Conservation (phyloP, 2,888 invertebrate genomes). For the Orchesellides sinensis region DNA sequence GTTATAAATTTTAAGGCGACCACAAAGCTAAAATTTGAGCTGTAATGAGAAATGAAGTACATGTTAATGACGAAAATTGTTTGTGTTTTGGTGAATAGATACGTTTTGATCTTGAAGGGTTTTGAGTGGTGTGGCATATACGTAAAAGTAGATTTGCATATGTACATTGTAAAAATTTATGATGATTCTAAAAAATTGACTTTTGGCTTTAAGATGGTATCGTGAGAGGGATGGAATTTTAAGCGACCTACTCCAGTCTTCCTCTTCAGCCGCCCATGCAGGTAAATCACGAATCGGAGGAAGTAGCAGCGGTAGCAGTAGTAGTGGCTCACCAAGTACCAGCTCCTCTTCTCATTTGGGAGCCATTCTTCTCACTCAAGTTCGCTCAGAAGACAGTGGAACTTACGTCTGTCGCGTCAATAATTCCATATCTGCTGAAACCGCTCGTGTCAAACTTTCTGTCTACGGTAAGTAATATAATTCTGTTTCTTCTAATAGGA, state of each 20-base stretch:
- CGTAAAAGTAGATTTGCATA: no score
- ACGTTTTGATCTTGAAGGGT: no score
- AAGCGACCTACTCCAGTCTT: conserved; percentile 62
- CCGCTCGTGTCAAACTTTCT: conserved; percentile 85
- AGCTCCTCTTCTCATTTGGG: conserved; percentile 63
- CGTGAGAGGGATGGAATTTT: conserved; percentile 71
- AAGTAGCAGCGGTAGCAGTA: conserved; percentile 3
- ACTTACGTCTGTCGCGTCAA: conserved; percentile 93
- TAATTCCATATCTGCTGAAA: conserved; percentile 91
- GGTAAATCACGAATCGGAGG: conserved; percentile 43
- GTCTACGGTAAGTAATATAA: conserved; percentile 82
- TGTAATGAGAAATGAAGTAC: no score
- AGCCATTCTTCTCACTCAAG: conserved; percentile 72
- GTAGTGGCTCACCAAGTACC: background rate
- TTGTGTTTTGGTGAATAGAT: no score
- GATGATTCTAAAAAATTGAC: background rate
- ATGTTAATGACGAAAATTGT: no score
- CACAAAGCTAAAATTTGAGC: no score
- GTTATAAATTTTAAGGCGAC: no score
- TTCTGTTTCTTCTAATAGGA: background rate
- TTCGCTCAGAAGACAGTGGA: conserved; percentile 85
- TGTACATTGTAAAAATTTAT: no score
- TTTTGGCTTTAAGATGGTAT: conserved; percentile 54
- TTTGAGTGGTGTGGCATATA: no score
- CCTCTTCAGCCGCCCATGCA: conserved; percentile 39